A percentile compares a stretch with the other conserved stretches of the same genome.
These are phyloP conservation scores for Oikopleura dioica DNA, from an alignment of 23 tunicate species.

Conservation along the genomic window DNA sequence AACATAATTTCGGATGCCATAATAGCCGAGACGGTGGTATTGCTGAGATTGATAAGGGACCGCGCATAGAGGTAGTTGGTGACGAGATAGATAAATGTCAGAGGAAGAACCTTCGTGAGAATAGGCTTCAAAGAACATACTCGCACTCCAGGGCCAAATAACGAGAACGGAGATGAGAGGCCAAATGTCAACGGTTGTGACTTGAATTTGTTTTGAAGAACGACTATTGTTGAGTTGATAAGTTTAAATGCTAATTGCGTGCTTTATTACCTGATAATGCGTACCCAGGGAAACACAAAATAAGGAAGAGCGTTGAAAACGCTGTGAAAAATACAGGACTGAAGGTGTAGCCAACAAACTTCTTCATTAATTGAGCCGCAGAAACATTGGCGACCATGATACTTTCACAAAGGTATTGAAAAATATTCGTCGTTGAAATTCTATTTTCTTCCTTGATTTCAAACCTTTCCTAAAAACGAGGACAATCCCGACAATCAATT, in stretches of 20 bases:
- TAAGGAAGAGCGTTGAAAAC: background rate
- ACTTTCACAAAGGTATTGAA: background rate
- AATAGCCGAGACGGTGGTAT: background rate
- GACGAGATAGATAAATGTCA: background rate
- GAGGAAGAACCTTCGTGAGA: background rate
- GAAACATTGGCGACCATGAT: background rate
- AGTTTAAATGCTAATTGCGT: too few relatives aligned
- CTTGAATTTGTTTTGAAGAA: background rate
- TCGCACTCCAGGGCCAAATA: conserved; percentile 3
- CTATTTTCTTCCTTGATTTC: background rate
- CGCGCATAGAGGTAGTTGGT: background rate
- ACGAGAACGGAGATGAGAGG: background rate
- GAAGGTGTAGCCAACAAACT: background rate
- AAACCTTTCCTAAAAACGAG: too few relatives aligned
- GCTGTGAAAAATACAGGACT: background rate
- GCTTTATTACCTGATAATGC: conserved; percentile 3
- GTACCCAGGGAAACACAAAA: conserved; percentile 2
- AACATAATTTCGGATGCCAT: background rate
- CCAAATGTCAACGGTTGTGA: background rate
- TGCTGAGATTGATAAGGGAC: background rate
- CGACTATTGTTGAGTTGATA: too few relatives aligned
- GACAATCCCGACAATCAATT: too few relatives aligned
- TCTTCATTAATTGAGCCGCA: background rate
- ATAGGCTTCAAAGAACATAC: background rate
- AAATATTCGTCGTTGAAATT: background rate